Evolutionary conservation across 1,140 invertebrate species (phyloP).

Genomic region (Heliconius himera): DNA sequence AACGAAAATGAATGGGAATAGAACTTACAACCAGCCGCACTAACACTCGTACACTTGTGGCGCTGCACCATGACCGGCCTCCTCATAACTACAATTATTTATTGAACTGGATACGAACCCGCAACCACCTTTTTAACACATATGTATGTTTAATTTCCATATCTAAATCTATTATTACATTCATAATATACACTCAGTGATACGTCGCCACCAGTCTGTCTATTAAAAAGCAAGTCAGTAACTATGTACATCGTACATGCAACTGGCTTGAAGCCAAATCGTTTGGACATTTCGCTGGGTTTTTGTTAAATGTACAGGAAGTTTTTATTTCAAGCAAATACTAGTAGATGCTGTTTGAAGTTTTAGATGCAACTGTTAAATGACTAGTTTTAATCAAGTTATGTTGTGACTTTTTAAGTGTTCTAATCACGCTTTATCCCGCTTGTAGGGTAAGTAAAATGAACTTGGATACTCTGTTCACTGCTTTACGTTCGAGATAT

Average conservation of each 20-base stretch:
- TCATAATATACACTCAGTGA: slow-evolving; percentile 35
- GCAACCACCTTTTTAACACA: not conserved
- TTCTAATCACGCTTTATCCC: not conserved
- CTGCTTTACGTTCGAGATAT: too few relatives aligned
- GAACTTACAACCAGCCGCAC: too few relatives aligned
- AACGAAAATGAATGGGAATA: too few relatives aligned
- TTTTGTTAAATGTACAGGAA: slow-evolving; percentile 31
- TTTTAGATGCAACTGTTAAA: slow-evolving; percentile 16
- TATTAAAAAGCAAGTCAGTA: slow-evolving; percentile 46
- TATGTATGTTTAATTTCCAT: not conserved
- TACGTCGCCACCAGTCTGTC: slow-evolving; percentile 41
- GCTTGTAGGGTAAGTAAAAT: too few relatives aligned
- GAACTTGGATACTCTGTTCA: too few relatives aligned
- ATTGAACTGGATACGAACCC: too few relatives aligned
- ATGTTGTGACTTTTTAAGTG: not conserved
- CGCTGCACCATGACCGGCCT: too few relatives aligned
- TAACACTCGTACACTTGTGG: too few relatives aligned
- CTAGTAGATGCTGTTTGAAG: slow-evolving; percentile 21
- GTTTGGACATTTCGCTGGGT: slow-evolving; percentile 38
- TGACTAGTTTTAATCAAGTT: slow-evolving; percentile 6
- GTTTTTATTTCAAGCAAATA: slow-evolving; percentile 28
- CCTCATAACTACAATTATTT: too few relatives aligned
- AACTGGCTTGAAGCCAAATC: slow-evolving; percentile 46
- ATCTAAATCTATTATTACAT: not conserved
- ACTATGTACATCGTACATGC: slow-evolving; percentile 39